Percentiles rank a stretch among this genome's conserved stretches.
phyloP scores from a whole-genome alignment of 2,113 vertebrate species.

The Garra rufa region DNA sequence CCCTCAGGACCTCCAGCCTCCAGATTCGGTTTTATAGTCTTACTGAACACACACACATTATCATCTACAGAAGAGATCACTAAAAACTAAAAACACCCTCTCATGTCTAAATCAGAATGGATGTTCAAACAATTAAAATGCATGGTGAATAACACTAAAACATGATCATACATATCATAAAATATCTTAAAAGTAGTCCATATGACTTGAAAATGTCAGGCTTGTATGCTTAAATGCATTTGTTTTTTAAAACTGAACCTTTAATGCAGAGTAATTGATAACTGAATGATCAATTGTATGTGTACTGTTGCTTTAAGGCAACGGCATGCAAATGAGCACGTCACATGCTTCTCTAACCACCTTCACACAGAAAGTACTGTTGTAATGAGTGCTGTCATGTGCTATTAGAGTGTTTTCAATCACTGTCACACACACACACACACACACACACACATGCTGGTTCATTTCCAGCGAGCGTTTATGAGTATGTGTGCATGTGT shows the following conservation, averaged over 20 bases:
- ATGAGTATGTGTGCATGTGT: slow-evolving; percentile 3
- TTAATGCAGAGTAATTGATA: neutral
- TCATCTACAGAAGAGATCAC: neutral
- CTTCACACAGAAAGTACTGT: slow-evolving; percentile 16
- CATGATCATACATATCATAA: neutral
- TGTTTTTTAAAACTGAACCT: neutral
- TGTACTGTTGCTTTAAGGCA: neutral
- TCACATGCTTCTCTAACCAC: neutral
- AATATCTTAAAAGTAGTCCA: neutral
- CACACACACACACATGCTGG: neutral
- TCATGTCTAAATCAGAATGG: neutral
- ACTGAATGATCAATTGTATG: neutral
- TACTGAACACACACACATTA: neutral
- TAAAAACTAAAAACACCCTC: neutral
- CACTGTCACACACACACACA: slow-evolving; percentile 8
- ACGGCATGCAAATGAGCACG: neutral
- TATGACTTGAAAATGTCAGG: neutral
- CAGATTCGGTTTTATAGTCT: slow-evolving; percentile 32
- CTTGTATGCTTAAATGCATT: neutral
- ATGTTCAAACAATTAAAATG: neutral
- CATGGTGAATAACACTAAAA: neutral
- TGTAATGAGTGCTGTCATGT: slow-evolving; percentile 11
- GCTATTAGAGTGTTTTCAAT: slow-evolving; percentile 24
- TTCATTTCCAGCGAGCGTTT: neutral
- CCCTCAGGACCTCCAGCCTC: slow-evolving; percentile 16